Percentiles rank a stretch among this genome's conserved stretches.
phyloP scores from a whole-genome alignment of 2,113 vertebrate genomes.

The Microtus richardsoni region DNA sequence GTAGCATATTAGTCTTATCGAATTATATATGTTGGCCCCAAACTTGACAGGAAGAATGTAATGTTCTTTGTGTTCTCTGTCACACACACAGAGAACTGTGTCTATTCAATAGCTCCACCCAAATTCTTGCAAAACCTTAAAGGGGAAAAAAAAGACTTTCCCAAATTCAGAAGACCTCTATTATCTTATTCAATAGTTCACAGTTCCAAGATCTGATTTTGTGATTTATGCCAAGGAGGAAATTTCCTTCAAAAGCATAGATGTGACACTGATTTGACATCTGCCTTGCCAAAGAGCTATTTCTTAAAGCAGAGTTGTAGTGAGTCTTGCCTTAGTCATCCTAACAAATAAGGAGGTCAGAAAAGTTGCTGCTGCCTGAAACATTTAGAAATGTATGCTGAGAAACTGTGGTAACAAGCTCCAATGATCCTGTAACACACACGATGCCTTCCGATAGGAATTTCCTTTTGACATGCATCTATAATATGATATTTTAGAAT shows the following conservation, averaged over 20 bases:
- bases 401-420: slow-evolving; percentile 16
- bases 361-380: slow-evolving; percentile 32
- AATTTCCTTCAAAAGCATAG: slow-evolving; percentile 22
- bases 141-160: not conserved
- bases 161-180: not conserved
- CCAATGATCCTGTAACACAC: not conserved
- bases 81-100: too few species aligned
- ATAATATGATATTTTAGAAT: slow-evolving; percentile 67
- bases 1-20: not conserved
- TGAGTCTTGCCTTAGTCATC: not conserved
- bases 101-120: not conserved
- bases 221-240: not conserved
- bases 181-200: slow-evolving; percentile 39
- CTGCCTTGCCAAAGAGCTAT: not conserved
- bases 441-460: not conserved
- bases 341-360: slow-evolving; percentile 36
- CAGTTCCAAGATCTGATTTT: slow-evolving; percentile 17
- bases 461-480: slow-evolving; percentile 63
- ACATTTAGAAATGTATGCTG: slow-evolving; percentile 33
- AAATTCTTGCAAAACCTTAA: not conserved
- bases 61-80: not conserved
- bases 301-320: not conserved
- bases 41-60: not conserved
- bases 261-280: slow-evolving; percentile 9
- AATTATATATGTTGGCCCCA: not conserved